Evolutionary conservation across 2,113 vertebrate species (phyloP), one percentile per base, ranked within the genome.

Genomic region (Oxyura jamaicensis): DNA sequence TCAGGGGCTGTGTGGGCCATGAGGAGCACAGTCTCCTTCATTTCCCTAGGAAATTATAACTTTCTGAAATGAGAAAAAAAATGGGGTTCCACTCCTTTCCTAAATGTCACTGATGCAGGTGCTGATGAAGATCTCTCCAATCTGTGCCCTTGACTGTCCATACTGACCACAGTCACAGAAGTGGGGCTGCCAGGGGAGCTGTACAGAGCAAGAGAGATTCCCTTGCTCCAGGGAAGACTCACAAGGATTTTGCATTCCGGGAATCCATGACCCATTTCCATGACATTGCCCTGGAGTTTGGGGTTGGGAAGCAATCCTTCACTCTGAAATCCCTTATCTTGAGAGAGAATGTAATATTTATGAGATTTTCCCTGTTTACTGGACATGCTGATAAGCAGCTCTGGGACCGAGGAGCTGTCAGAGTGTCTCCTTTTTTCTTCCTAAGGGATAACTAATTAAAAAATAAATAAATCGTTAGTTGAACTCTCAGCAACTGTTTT

Each of bases 321-420:
- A 91, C 35, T 93, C 75, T 78, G 83, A 92, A 94, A 74, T 74
- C 12, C n/a, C 46, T 95, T 97, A 96, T 96, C 95, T 74, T 75
- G 60, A 72, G 52, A 58, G 71, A 72, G 56, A 93, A 93, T 89
- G 44, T 67, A 88, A 71, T 96, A 92, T 95, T 96, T 95, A 96
- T 94, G 18, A 82, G 75, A 83, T 95, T 93, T 69, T 35, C 86
- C 28, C 52, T 94, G 59, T 96, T 96, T 96, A 96, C 78, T 89
- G 66, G 46, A 83, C 39, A 91, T 83, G 48, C 72, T 89, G 92
- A 94, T 95, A 94, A 95, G 92, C 55, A 77, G 72, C 36, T 79
- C 86, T 93, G 93, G 58, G 88, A 95, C 74, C 76, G 92, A 83
- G 58, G 11, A 84, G 41, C 59, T 92, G 77, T 85, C 93, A 92